Percentiles rank a stretch among this genome's conserved stretches.
phyloP scores from a whole-genome alignment of 64 coral and sea anemone species.

The Trachythela sp. region DNA sequence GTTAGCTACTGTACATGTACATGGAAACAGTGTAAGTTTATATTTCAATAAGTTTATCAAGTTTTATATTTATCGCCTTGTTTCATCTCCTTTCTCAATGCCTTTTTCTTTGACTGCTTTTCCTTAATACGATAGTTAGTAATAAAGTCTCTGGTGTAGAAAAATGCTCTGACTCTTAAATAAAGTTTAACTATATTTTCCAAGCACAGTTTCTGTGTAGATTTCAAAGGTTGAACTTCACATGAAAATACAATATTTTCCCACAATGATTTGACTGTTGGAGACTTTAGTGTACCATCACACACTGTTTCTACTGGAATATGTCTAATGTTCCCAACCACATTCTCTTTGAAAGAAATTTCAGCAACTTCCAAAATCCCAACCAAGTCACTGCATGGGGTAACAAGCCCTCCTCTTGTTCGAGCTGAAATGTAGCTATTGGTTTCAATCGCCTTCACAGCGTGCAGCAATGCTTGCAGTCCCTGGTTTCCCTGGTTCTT shows the following conservation, averaged over 20 bases:
- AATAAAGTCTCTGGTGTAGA: not conserved
- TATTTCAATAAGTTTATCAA: no score
- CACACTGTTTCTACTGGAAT: not conserved
- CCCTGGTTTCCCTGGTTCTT: no score
- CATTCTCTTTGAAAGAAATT: slow-evolving; percentile 5
- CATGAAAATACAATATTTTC: no score
- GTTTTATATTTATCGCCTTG: no score
- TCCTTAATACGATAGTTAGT: no score
- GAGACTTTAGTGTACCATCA: not conserved
- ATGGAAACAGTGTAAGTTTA: no score
- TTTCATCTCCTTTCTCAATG: no score
- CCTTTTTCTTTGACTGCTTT: no score
- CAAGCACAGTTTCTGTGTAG: no score
- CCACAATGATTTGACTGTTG: not conserved
- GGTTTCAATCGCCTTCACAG: not conserved
- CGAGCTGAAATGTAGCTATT: not conserved
- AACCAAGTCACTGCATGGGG: not conserved
- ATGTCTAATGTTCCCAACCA: not conserved
- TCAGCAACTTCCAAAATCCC: not conserved
- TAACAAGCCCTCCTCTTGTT: not conserved
- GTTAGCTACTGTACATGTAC: no score
- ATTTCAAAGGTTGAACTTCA: no score
- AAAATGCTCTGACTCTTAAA: not conserved
- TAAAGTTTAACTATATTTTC: not conserved
- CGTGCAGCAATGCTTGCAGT: no score